phyloP scores from a whole-genome alignment of 64 coral and sea anemone species.

The Montipora foliosa region DNA sequence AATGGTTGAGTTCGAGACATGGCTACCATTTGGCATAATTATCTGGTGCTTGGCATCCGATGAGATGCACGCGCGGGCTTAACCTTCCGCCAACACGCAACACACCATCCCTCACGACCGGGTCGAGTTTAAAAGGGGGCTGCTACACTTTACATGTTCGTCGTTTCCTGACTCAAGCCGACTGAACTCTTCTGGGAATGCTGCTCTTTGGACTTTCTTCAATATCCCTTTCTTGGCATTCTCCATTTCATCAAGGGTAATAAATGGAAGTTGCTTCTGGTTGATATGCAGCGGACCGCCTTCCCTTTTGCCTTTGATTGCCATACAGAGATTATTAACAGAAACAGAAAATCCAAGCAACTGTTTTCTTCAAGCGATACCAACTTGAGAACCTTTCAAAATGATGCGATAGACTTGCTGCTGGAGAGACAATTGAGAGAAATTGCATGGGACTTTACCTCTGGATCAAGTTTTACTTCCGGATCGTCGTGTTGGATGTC shows the following conservation, averaged over 20 bases:
- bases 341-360: background rate
- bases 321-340: background rate
- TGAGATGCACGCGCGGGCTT: background rate
- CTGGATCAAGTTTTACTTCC: background rate
- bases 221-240: constrained; percentile 16
- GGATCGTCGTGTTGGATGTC: background rate
- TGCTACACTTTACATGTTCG: background rate
- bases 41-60: constrained; percentile 33
- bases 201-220: background rate
- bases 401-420: background rate
- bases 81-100: constrained; percentile 59
- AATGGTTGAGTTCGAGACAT: background rate
- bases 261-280: background rate
- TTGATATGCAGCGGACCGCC: background rate
- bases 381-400: background rate
- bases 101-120: background rate
- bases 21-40: constrained; percentile 28
- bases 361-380: background rate
- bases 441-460: too few relatives aligned
- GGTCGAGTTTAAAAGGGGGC: constrained; percentile 2
- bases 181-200: background rate
- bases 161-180: background rate
- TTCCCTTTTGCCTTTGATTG: too few relatives aligned
- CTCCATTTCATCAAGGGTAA: background rate
- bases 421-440: too few relatives aligned